Conservation (phyloP, 2,113 vertebrate species). For the Syrrhaptes paradoxus region DNA sequence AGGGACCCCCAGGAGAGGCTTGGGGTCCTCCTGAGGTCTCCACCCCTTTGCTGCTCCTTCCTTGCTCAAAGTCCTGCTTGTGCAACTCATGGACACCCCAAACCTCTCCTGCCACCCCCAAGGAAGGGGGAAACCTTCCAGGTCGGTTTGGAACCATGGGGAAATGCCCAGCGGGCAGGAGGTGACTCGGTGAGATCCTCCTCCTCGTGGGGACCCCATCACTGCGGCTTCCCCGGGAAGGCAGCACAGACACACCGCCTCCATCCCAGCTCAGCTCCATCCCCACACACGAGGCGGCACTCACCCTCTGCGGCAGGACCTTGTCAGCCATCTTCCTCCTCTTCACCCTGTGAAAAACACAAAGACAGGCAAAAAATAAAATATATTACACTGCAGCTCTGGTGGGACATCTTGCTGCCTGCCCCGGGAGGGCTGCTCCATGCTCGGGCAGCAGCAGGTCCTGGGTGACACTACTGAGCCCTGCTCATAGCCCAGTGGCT, state of each 20-base stretch:
- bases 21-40: neutral
- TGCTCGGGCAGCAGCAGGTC: neutral
- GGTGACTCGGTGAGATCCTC: neutral
- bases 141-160: neutral
- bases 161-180: neutral
- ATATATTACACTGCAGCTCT: neutral
- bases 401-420: neutral
- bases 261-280: neutral
- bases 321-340: constrained; percentile 99
- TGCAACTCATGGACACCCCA: neutral
- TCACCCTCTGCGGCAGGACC: constrained; percentile 96
- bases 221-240: neutral
- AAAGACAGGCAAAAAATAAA: neutral
- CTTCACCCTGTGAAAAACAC: constrained; percentile 81
- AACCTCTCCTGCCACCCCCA: neutral
- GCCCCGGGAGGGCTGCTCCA: neutral
- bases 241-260: neutral
- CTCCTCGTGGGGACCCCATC: neutral
- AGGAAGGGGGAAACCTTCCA: neutral
- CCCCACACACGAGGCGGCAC: neutral
- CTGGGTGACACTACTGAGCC: neutral
- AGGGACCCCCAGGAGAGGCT: neutral
- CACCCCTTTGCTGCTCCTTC: neutral
- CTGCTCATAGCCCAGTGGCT: fast-evolving
- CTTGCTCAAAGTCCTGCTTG: neutral